These are phyloP conservation scores for Tenebrio molitor DNA, from an alignment of 1,140 invertebrate genomes.

Conservation along the genomic window DNA sequence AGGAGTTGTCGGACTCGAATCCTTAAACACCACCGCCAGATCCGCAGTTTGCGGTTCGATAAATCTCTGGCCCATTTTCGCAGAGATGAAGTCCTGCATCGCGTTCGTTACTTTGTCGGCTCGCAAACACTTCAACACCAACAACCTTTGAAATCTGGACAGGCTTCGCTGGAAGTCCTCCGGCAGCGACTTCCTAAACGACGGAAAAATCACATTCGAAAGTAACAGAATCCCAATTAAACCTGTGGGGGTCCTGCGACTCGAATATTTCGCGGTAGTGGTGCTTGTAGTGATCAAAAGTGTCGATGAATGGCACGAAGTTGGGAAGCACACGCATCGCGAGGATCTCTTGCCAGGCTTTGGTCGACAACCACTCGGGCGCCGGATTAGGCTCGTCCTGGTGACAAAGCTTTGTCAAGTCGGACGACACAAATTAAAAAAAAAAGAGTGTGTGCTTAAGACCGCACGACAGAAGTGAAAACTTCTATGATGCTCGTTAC, in stretches of 20 bases:
- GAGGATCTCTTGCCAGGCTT: conserved; percentile 76
- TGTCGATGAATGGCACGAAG: conserved; percentile 69
- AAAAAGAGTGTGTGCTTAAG: too few relatives aligned
- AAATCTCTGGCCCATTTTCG: conserved; percentile 74
- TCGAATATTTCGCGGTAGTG: conserved; percentile 74
- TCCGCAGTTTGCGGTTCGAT: conserved; percentile 78
- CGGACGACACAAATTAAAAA: too few relatives aligned
- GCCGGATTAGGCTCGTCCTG: conserved; percentile 71
- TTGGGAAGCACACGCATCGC: conserved; percentile 68
- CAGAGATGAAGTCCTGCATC: conserved; percentile 75
- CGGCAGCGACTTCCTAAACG: conserved; percentile 70
- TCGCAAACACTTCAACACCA: conserved; percentile 79
- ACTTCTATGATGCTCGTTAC: too few relatives aligned
- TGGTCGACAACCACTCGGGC: conserved; percentile 71
- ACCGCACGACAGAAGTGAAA: too few relatives aligned
- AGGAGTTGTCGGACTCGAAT: conserved; percentile 74
- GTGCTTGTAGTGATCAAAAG: conserved; percentile 66
- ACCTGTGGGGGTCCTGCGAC: conserved; percentile 70
- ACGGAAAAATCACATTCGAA: too few relatives aligned
- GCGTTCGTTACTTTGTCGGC: conserved; percentile 82
- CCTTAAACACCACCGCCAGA: conserved; percentile 73
- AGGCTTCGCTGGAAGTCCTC: conserved; percentile 71
- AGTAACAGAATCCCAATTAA: too few relatives aligned
- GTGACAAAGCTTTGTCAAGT: too few relatives aligned
- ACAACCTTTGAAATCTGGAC: conserved; percentile 76